Evolutionary conservation across 1,140 invertebrate genomes (phyloP).

Genomic region (Drosophila varians): DNA sequence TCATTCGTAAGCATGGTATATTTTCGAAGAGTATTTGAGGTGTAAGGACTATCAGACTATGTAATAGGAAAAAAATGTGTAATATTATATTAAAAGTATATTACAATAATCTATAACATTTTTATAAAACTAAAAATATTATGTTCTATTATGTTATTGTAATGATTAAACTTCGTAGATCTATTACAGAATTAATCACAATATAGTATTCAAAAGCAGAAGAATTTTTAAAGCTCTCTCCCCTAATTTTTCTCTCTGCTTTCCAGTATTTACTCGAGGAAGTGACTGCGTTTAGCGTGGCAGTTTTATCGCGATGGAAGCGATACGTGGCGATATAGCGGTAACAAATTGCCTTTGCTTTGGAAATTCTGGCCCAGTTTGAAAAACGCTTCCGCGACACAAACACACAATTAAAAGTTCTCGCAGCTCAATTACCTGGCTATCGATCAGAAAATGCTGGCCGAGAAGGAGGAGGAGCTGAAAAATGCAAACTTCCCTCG

Average conservation of each 20-base stretch:
- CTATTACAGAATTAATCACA: too few species aligned
- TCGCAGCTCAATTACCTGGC: constrained; percentile 67
- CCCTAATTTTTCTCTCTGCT: background rate
- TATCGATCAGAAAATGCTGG: constrained; percentile 24
- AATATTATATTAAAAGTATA: too few species aligned
- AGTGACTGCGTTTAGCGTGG: constrained; percentile 68
- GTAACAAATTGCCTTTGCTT: constrained; percentile 70
- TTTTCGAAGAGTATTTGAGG: too few species aligned
- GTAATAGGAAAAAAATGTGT: too few species aligned
- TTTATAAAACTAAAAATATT: too few species aligned
- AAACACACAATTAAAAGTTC: constrained; percentile 73
- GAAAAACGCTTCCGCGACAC: constrained; percentile 64
- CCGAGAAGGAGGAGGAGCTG: constrained; percentile 8
- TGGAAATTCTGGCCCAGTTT: constrained; percentile 70
- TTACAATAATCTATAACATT: too few species aligned
- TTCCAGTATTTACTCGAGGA: constrained; percentile 72
- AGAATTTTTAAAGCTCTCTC: too few species aligned
- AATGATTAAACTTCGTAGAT: too few species aligned
- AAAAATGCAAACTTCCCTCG: constrained; percentile 41
- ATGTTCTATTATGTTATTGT: too few species aligned
- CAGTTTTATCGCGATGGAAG: constrained; percentile 70
- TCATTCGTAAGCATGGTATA: too few species aligned
- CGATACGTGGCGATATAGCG: constrained; percentile 68
- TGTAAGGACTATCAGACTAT: too few species aligned
- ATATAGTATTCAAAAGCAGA: too few species aligned